Evolutionary conservation across 2,113 vertebrate genomes (phyloP), one percentile per base, ranked within the genome.

Genomic region (Steatornis caripensis): DNA sequence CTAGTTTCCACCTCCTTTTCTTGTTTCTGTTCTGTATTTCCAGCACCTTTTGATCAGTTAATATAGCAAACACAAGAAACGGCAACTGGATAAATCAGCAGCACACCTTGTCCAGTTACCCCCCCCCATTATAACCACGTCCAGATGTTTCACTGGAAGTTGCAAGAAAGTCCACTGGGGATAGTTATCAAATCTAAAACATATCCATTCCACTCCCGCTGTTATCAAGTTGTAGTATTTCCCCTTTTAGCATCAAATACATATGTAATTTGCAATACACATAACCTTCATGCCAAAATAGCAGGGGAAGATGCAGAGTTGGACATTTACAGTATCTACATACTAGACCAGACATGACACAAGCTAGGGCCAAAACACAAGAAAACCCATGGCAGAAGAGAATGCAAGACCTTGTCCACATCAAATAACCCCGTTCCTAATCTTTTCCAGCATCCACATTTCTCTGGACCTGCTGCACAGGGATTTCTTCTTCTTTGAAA

Each of bases 1-100:
- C 53, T 68, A 24, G 41, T 58, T 93, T 80, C 84, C 66, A 93
- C 51, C 45, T 88, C 87, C 41, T 90, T n/a, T 75, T 54, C 57
- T 69, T 37, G 37, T 65, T 93, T 77, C 94, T 95, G 65, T 15
- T 95, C 72, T 93, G 34, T 65, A 79, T 95, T 95, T 80, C 90
- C 93, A 87, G 36, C 84, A 76, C 75, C 84, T 88, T 97, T 66
- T 80, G 62, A 83, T 86, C 82, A 79, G 62, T 68, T 83, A 83
- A 8, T 58, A 30, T 37, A 58, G 10, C 15, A 29, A 77, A 30
- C 62, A 93, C 11, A 27, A 91, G 51, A 66, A 84, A 84, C 48
- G 46, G 75, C 49, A 90, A 54, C 66, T 68, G 69, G 70, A 76
- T 89, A 91, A 95, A 91, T 91, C 91, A 95, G 55, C 55, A 68